Evolutionary conservation across 2,797 vertebrate genomes (phyloP), one percentile per base, ranked within the genome.

Genomic region (Iguana delicatissima): DNA sequence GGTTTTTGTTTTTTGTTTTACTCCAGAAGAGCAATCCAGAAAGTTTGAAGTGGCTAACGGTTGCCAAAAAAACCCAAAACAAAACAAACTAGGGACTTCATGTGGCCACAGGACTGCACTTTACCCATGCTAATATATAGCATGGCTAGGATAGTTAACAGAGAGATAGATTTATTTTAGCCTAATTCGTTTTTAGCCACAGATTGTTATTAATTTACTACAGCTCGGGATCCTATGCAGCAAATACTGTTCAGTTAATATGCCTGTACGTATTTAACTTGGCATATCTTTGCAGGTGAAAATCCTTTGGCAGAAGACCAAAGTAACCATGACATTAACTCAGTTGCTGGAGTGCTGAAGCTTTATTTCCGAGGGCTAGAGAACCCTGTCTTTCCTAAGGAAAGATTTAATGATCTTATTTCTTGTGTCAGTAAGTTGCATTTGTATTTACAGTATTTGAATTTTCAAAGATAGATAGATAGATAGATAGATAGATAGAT

Each of bases 281-380:
- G 87, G 80, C 95, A 94, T 95, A 86, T 93, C 96, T 96, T 95
- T 95, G 87, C 93, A 99, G 99, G 99, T 97, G 99, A 99, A 85
- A 99, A 99, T 95, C 99, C 99, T 94, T 97, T 99, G 97, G 98
- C 98, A 22, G 99, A 99, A 73, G 99, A 99, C 80, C 99, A 99
- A 97, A 98, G 98, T 95, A 99, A 98, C 96, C 99, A 99, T n/a
- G 99, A 99, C 96, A 99, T 99, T 96, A 99, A 99, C 95, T 99
- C 99, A 16, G 99, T 99, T 95, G 99, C 99, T 73, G 99, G 99
- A 0, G 99, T 99, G 96, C 98, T 99, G 94, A 99, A 99, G 96
- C 98, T 99, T 91, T 99, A 99, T 96, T 99, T 99, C 97, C 98
- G 99, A 73, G 99, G 99, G 93, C 98, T 99, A 97, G 99, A 99